phyloP scores from a whole-genome alignment of 2,888 invertebrate genomes.

The Ferdinandea cuprea region DNA sequence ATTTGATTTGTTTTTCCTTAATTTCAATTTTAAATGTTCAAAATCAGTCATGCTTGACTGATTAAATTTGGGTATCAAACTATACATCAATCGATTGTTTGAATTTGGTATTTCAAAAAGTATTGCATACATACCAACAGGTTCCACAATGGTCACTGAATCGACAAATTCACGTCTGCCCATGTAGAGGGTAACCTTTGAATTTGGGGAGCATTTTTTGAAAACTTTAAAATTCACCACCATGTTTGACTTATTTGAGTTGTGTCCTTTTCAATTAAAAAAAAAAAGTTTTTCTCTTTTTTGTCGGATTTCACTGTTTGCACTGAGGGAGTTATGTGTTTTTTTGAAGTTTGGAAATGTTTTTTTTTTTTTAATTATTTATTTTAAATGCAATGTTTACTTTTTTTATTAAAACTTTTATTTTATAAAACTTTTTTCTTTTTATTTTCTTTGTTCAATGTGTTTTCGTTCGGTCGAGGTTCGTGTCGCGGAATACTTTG shows the following conservation, averaged over 20 bases:
- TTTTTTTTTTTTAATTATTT: neutral
- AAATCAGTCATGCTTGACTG: slow-evolving; percentile 31
- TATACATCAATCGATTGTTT: slow-evolving; percentile 11
- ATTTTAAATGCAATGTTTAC: neutral
- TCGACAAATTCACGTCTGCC: slow-evolving; percentile 95
- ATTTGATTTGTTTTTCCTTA: slow-evolving; percentile 19
- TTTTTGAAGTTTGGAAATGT: neutral
- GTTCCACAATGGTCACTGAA: slow-evolving; percentile 92
- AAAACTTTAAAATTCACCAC: slow-evolving; percentile 95
- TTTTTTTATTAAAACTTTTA: neutral
- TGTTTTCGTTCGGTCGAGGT: slow-evolving; percentile 66
- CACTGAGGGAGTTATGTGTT: slow-evolving; percentile 8
- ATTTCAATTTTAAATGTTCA: too few species aligned
- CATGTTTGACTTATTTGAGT: slow-evolving; percentile 84
- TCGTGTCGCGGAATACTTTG: slow-evolving; percentile 73
- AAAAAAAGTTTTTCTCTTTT: neutral
- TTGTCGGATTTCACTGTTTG: neutral
- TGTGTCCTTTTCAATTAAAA: neutral
- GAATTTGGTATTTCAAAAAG: neutral
- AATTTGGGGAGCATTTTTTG: slow-evolving; percentile 95
- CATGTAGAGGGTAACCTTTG: slow-evolving; percentile 92
- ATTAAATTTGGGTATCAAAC: slow-evolving; percentile 28
- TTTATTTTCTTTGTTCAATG: slow-evolving; percentile 4
- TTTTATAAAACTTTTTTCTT: slow-evolving; percentile 14
- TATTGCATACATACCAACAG: slow-evolving; percentile 87